Conservation (phyloP, 2,113 vertebrate species). For the Pseudorectes ferrugineus region DNA sequence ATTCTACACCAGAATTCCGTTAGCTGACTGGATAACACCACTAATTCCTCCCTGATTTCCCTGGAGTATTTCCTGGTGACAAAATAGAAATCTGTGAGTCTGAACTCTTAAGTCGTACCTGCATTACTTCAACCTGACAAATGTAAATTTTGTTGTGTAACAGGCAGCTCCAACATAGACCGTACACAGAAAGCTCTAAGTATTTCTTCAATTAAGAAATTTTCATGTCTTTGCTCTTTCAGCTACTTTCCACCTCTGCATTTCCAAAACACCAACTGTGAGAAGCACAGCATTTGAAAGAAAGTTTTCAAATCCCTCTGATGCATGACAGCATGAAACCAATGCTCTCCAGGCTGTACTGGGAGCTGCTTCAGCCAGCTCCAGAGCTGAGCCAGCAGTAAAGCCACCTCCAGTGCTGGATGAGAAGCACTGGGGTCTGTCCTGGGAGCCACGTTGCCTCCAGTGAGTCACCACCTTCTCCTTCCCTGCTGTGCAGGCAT, state of each 20-base stretch:
- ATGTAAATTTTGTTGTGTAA: neutral
- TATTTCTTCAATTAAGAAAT: neutral
- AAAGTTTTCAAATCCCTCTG: neutral
- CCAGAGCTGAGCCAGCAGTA: neutral
- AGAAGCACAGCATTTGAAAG: neutral
- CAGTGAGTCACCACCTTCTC: neutral
- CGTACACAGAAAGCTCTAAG: neutral
- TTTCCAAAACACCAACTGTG: neutral
- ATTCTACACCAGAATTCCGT: neutral
- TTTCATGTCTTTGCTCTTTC: neutral
- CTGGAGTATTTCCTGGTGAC: neutral
- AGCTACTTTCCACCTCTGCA: neutral
- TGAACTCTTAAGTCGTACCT: neutral
- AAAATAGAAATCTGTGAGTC: neutral
- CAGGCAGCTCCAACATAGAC: neutral
- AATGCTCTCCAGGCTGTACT: neutral
- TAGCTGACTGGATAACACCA: neutral
- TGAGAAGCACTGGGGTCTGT: neutral
- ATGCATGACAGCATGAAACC: neutral
- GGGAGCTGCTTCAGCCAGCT: neutral
- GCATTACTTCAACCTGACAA: neutral
- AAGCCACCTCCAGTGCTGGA: neutral
- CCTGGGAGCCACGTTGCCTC: neutral
- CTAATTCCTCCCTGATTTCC: neutral
- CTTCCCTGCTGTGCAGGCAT: accelerated